These are phyloP conservation scores for Littorina saxatilis DNA, from an alignment of 1,140 invertebrate species.

Conservation along the genomic window DNA sequence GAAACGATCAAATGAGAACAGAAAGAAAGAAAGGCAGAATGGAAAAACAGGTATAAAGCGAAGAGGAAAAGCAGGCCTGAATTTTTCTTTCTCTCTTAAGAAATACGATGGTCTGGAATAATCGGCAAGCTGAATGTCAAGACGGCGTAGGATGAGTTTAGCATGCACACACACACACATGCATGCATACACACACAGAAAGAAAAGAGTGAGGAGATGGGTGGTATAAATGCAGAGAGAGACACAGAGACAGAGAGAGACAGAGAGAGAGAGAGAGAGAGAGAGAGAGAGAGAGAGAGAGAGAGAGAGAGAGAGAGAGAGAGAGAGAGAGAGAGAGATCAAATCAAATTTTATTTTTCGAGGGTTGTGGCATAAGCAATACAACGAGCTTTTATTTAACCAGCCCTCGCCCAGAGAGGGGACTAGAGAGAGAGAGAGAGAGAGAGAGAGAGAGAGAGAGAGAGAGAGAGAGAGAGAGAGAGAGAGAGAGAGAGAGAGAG, in stretches of 20 bases:
- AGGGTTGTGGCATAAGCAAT: too few relatives aligned
- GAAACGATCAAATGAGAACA: too few relatives aligned
- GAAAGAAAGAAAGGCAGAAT: neutral
- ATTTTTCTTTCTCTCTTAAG: too few relatives aligned
- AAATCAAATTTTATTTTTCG: too few relatives aligned
- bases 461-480: slow-evolving; percentile 31
- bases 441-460: slow-evolving; percentile 31
- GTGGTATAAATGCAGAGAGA: neutral
- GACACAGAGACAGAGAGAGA: slow-evolving; percentile 6
- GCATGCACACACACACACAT: too few relatives aligned
- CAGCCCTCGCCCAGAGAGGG: too few relatives aligned
- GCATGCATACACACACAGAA: neutral
- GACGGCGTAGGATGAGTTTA: too few relatives aligned
- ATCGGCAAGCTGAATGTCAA: too few relatives aligned
- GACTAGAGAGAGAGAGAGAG: slow-evolving; percentile 34
- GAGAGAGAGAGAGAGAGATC: slow-evolving; percentile 14
- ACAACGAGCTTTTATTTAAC: too few relatives aligned
- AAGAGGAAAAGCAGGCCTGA: neutral
- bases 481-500: neutral
- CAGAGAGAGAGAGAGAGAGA: slow-evolving; percentile 5
- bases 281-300: slow-evolving; percentile 14
- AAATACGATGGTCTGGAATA: too few relatives aligned
- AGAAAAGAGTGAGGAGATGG: neutral
- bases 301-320: slow-evolving; percentile 28
- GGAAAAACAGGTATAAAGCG: neutral